Base-by-base conservation (phyloP, 2,113 vertebrate species). In the Mesitornis unicolor region DNA sequence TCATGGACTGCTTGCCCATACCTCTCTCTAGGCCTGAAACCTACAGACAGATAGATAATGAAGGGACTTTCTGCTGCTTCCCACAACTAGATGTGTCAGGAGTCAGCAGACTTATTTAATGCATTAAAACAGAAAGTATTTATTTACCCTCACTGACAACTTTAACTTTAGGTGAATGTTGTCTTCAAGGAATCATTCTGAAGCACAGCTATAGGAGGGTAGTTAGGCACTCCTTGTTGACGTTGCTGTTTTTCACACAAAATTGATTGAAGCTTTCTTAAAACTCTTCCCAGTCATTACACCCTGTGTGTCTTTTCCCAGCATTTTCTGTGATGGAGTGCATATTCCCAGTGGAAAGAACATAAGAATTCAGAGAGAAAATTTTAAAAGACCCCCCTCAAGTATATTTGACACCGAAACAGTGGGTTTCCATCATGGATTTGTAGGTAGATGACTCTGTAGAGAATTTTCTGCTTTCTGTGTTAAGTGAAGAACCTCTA, bases 21-120 rank as follows among this genome's bases (percentile, higher is more conserved):
- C 13, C 4, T 3, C 1, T 69, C 5, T 19, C 13, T 0, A 3
- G 16, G 6, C 20, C 47, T 75, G 69, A 78, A 84, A 4, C 7
- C 28, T 65, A 16, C 1, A 1, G 51, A 17, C 11, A 82, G 13
- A 17, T 59, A 26, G 5, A 35, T 11, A 43, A 35, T 4, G 10
- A 47, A 43, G 31, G 43, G 16, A 64, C 71, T 87, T 69, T 36
- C 35, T 78, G 29, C 28, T 1, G 1, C 11, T 6, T 13, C 8
- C 2, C 10, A 6, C 35, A 90, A 35, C 33, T 47, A 63, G 10
- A 29, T 63, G 11, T 60, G 14, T 63, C 36, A 70, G 57, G 21
- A 61, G 13, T 1, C 31, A 73, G 21, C 17, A 85, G 18, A 14
- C 7, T 67, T 60, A 7, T 60, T 73, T 70, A 73, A 73, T 2